A percentile compares a stretch with the other conserved stretches of the same genome.
These are phyloP conservation scores for Hymenochirus boettgeri DNA, from an alignment of 2,113 vertebrate species.

Conservation along the genomic window DNA sequence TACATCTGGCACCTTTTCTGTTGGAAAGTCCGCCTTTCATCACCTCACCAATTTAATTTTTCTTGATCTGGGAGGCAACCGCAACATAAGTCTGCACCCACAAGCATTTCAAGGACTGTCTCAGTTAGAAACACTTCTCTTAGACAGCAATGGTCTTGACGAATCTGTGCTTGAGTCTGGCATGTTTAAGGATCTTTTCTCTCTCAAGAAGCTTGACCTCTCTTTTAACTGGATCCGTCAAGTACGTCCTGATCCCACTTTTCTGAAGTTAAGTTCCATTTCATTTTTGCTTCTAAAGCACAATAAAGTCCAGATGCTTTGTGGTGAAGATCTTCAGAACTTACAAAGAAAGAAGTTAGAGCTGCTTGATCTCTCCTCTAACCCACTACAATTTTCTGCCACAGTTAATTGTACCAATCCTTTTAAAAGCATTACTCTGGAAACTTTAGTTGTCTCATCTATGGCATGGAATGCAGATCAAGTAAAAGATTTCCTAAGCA, in stretches of 20 bases:
- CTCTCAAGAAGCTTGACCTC: constrained; percentile 43
- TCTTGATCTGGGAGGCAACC: constrained; percentile 48
- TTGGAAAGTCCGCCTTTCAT: constrained; percentile 40
- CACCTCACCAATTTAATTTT: constrained; percentile 29
- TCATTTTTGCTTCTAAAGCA: constrained; percentile 31
- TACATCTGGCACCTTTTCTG: not conserved
- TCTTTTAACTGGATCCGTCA: constrained; percentile 31
- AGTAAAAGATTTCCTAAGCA: constrained; percentile 27
- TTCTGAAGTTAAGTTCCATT: constrained; percentile 25
- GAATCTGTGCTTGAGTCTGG: constrained; percentile 34
- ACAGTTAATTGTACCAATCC: constrained; percentile 30
- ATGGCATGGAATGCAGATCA: constrained; percentile 13
- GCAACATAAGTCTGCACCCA: constrained; percentile 22
- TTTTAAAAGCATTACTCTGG: constrained; percentile 35
- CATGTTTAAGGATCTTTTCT: constrained; percentile 37
- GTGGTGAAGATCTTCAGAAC: constrained; percentile 37
- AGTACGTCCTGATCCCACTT: constrained; percentile 36
- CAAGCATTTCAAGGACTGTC: constrained; percentile 37
- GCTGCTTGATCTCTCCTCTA: constrained; percentile 43
- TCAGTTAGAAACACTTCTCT: constrained; percentile 31
- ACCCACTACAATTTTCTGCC: not conserved
- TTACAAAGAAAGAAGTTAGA: constrained; percentile 18
- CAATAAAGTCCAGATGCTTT: constrained; percentile 38
- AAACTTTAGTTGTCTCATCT: constrained; percentile 43
- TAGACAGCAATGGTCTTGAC: constrained; percentile 40